Evolutionary conservation across 1,140 invertebrate genomes (phyloP).

Genomic region (Hypothenemus hampei): DNA sequence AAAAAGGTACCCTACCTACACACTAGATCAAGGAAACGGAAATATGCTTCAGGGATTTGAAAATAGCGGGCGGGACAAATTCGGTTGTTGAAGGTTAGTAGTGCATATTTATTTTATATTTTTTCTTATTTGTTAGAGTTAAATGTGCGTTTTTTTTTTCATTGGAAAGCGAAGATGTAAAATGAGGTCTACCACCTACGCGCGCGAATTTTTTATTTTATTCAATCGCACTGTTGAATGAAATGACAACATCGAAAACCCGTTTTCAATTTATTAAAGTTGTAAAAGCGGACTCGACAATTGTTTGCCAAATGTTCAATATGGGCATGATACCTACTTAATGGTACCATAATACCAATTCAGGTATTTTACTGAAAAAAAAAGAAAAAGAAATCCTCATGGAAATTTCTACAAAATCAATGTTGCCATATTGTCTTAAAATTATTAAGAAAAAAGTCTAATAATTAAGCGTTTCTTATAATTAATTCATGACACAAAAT

Average conservation of each 20-base stretch:
- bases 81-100: conserved; percentile 24
- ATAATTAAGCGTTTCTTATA: too few species aligned
- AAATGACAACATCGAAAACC: conserved; percentile 11
- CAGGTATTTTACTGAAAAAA: too few species aligned
- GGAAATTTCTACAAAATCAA: too few species aligned
- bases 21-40: conserved; percentile 19
- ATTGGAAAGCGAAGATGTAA: conserved; percentile 6
- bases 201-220: conserved; percentile 9
- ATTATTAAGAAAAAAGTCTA: too few species aligned
- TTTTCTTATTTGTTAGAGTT: not conserved
- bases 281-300: not conserved
- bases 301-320: too few species aligned
- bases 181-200: conserved; percentile 13
- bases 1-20: too few species aligned
- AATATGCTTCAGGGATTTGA: conserved; percentile 23
- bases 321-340: too few species aligned
- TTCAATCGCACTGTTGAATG: conserved; percentile 6
- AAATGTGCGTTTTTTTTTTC: not conserved
- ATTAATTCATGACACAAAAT: too few species aligned
- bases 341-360: too few species aligned
- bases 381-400: too few species aligned
- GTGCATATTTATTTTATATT: conserved; percentile 3
- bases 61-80: conserved; percentile 13
- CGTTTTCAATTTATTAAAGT: not conserved
- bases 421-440: too few species aligned